A percentile compares a stretch with the other conserved stretches of the same genome.
phyloP scores from a whole-genome alignment of 2,113 vertebrate species.

The Dissostichus mawsoni region DNA sequence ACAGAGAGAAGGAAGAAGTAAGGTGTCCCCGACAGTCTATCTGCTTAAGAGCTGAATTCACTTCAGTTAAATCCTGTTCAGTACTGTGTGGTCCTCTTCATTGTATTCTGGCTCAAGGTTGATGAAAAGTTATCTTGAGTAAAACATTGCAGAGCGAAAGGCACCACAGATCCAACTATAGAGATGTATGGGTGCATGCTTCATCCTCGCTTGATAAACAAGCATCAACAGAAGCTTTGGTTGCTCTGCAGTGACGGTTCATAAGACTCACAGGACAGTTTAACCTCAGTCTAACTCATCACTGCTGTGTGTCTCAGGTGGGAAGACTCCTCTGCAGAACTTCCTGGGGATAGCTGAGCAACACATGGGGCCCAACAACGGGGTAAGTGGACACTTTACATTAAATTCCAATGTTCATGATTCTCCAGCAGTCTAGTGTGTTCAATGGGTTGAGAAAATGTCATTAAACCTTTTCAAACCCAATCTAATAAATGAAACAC shows the following conservation, averaged over 20 bases:
- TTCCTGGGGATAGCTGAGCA: conserved; percentile 98
- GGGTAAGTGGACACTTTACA: conserved; percentile 83
- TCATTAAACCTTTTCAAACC: neutral
- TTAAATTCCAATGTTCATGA: neutral
- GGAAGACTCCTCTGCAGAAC: conserved; percentile 96
- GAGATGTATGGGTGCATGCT: conserved; percentile 15
- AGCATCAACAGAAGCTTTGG: neutral
- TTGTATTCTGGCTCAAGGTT: neutral
- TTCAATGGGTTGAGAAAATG: neutral
- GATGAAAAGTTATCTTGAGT: neutral
- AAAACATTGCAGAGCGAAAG: neutral
- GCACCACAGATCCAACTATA: neutral
- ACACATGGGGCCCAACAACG: conserved; percentile 94
- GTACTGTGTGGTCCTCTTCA: neutral
- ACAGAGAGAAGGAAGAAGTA: too few species aligned
- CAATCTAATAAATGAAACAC: neutral
- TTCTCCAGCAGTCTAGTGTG: neutral
- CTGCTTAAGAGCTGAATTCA: neutral
- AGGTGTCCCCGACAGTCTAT: too few species aligned
- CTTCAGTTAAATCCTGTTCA: neutral
- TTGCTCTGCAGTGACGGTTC: neutral
- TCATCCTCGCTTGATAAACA: conserved; percentile 10
- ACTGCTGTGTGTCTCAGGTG: conserved; percentile 80
- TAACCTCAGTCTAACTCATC: conserved; percentile 8
- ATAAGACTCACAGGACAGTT: neutral